phyloP scores from a whole-genome alignment of 2,888 invertebrate genomes.

The Tetropium fuscum region DNA sequence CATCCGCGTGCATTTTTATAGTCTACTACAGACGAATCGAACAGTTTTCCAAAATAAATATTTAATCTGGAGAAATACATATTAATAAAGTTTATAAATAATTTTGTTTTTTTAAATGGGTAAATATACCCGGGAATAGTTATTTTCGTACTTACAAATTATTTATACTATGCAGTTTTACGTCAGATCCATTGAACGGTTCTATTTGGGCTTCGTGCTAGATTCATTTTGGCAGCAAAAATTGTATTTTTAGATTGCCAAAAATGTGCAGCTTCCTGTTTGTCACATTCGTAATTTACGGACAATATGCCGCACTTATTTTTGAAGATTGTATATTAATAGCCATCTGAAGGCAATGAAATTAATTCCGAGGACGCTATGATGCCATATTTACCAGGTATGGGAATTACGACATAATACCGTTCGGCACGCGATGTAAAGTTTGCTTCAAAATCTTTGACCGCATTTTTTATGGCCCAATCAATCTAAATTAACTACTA shows the following conservation, averaged over 20 bases:
- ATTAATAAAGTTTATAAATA: not conserved
- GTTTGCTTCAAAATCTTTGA: too few species aligned
- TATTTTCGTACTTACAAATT: slow-evolving; percentile 12
- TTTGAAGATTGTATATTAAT: too few species aligned
- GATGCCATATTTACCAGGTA: too few species aligned
- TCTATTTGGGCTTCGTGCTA: not conserved
- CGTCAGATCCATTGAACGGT: slow-evolving; percentile 14
- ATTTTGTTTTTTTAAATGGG: not conserved
- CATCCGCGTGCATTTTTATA: not conserved
- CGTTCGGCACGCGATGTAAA: too few species aligned
- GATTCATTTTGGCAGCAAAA: not conserved
- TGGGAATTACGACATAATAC: too few species aligned
- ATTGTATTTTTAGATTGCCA: slow-evolving; percentile 12
- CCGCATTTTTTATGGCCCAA: too few species aligned
- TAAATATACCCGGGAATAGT: slow-evolving; percentile 7
- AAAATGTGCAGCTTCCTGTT: too few species aligned
- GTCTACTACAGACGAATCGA: not conserved
- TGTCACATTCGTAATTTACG: too few species aligned
- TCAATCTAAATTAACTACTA: too few species aligned
- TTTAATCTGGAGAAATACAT: not conserved
- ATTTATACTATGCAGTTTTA: not conserved
- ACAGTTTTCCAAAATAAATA: slow-evolving; percentile 15
- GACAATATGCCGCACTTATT: too few species aligned
- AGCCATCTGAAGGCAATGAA: too few species aligned
- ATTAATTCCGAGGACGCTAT: too few species aligned